Percentiles rank a stretch among this genome's conserved stretches.
Conservation (phyloP, 2,888 invertebrate genomes). For the Aromia moschata region DNA sequence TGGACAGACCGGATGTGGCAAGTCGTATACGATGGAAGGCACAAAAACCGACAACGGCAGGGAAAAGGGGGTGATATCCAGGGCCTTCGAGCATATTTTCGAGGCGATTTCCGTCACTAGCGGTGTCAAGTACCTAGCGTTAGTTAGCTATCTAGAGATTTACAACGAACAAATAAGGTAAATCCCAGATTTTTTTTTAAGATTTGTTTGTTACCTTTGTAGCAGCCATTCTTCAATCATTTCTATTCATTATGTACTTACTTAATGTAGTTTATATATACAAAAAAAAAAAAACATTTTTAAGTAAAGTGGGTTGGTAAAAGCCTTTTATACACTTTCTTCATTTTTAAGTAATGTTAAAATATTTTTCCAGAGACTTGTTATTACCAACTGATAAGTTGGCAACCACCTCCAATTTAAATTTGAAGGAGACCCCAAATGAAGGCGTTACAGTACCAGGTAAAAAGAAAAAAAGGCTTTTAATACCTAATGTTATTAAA, state of each 20-base stretch:
- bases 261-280: too few species aligned
- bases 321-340: too few species aligned
- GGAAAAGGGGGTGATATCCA: conserved; percentile 75
- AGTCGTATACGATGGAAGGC: conserved; percentile 91
- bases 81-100: conserved; percentile 89
- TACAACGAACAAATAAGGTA: conserved; percentile 81
- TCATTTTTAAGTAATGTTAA: too few species aligned
- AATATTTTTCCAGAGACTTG: conserved; percentile 54
- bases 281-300: too few species aligned
- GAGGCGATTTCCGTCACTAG: conserved; percentile 81
- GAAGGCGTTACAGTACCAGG: conserved; percentile 66
- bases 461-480: too few species aligned
- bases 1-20: conserved; percentile 92
- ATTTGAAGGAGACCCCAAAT: conserved; percentile 65
- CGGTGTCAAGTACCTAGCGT: conserved; percentile 76
- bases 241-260: too few species aligned
- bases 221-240: too few species aligned
- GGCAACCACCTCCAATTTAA: conserved; percentile 52
- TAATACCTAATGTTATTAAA: too few species aligned
- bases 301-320: too few species aligned
- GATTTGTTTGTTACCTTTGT: too few species aligned
- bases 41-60: conserved; percentile 54
- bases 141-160: conserved; percentile 84
- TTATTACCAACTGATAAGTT: conserved; percentile 55
- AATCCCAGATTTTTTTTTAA: too few species aligned